A percentile compares a stretch with the other conserved stretches of the same genome.
These are phyloP conservation scores for Cryptocephalus moraei DNA, from an alignment of 2,888 invertebrate species.

Conservation along the genomic window DNA sequence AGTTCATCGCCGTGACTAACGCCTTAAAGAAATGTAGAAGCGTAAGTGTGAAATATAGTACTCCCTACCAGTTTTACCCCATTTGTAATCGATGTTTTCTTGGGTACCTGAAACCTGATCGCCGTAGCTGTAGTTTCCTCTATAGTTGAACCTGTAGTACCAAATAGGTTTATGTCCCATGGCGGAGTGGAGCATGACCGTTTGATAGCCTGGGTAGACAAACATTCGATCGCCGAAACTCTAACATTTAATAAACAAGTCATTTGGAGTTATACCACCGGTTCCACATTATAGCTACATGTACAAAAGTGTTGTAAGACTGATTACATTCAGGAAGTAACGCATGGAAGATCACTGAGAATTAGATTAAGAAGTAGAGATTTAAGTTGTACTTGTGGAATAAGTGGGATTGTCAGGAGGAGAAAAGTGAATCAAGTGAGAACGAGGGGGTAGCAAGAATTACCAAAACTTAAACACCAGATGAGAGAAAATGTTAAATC, in stretches of 20 bases:
- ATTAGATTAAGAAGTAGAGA: too few relatives aligned
- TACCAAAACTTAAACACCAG: too few relatives aligned
- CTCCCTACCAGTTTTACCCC: constrained; percentile 19
- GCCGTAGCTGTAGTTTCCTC: constrained; percentile 37
- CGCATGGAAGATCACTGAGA: too few relatives aligned
- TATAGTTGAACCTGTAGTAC: constrained; percentile 41
- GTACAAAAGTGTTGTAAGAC: too few relatives aligned
- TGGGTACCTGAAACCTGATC: constrained; percentile 34
- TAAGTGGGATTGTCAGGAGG: too few relatives aligned
- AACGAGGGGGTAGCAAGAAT: too few relatives aligned
- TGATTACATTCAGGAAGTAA: too few relatives aligned
- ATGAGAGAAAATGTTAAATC: too few relatives aligned
- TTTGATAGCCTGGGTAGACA: constrained; percentile 37
- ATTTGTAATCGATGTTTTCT: constrained; percentile 23
- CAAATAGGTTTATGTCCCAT: constrained; percentile 35
- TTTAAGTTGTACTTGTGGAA: too few relatives aligned
- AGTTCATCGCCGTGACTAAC: constrained; percentile 46
- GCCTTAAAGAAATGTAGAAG: constrained; percentile 19
- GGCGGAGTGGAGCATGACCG: constrained; percentile 27
- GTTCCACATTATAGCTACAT: too few relatives aligned
- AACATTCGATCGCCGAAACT: constrained; percentile 43
- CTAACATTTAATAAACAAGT: constrained; percentile 23
- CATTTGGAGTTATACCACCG: background rate
- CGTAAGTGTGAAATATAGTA: background rate
- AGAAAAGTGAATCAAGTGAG: too few relatives aligned